These are phyloP conservation scores for Cactoblastis cactorum DNA, from an alignment of 2,888 invertebrate genomes.

Conservation along the genomic window DNA sequence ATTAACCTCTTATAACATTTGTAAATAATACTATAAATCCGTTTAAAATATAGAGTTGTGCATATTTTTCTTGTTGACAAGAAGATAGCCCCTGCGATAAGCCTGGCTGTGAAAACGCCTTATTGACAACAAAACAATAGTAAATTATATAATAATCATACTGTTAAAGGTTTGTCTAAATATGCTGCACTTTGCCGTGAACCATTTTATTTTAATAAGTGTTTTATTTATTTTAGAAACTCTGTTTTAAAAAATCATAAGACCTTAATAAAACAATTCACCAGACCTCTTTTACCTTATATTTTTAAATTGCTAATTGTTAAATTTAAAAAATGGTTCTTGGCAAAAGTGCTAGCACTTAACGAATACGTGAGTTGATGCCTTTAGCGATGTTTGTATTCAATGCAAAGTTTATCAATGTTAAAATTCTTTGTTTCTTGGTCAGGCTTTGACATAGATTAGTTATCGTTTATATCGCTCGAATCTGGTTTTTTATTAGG, in stretches of 20 bases:
- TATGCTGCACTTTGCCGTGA: neutral
- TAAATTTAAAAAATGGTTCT: too few species aligned
- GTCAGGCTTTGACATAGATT: slow-evolving; percentile 16
- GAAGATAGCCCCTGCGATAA: neutral
- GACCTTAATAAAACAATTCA: too few species aligned
- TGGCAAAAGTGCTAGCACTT: neutral
- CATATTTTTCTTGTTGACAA: neutral
- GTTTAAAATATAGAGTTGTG: neutral
- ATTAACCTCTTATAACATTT: neutral
- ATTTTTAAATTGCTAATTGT: too few species aligned
- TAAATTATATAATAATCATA: neutral
- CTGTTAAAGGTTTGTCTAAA: neutral
- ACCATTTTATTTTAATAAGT: too few species aligned
- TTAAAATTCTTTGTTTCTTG: slow-evolving; percentile 24
- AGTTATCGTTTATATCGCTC: neutral
- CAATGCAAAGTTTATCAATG: neutral
- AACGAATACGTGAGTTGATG: neutral
- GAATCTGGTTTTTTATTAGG: neutral
- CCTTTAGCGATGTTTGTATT: neutral
- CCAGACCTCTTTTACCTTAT: too few species aligned
- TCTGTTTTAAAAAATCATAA: too few species aligned
- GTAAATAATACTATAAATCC: neutral
- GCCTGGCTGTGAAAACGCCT: slow-evolving; percentile 14
- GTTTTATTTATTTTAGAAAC: too few species aligned
- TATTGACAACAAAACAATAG: slow-evolving; percentile 3